These are phyloP conservation scores for Nettapus auritus DNA, from an alignment of 2,113 vertebrate species.

Conservation along the genomic window DNA sequence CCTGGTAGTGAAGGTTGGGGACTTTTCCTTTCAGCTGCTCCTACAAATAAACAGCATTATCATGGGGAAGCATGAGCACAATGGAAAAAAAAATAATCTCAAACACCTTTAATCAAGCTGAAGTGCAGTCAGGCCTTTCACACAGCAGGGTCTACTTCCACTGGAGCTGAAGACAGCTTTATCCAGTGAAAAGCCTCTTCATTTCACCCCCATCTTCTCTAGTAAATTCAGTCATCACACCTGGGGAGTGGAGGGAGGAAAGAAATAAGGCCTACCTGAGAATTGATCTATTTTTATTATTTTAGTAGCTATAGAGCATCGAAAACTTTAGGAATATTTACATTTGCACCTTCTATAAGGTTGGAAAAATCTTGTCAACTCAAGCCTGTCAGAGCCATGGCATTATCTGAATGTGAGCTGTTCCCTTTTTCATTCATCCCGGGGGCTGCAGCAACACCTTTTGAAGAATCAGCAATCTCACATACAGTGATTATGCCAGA, in stretches of 20 bases:
- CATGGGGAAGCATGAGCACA: not conserved
- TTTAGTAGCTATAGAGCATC: not conserved
- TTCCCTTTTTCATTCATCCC: not conserved
- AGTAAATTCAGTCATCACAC: not conserved
- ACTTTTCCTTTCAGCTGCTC: not conserved
- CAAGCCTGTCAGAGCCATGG: not conserved
- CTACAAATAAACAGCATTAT: not conserved
- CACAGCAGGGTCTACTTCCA: not conserved
- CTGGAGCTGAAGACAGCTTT: not conserved
- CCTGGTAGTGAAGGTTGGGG: not conserved
- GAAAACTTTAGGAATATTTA: not conserved
- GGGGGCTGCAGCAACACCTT: not conserved
- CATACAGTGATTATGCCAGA: fast-evolving
- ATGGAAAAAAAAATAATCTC: not conserved
- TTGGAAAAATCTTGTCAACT: not conserved
- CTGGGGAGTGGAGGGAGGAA: not conserved
- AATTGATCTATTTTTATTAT: not conserved
- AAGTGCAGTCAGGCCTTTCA: not conserved
- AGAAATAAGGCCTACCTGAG: not conserved
- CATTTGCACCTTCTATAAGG: not conserved
- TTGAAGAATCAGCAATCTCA: not conserved
- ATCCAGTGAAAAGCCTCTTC: not conserved
- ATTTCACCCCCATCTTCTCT: not conserved
- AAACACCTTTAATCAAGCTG: not conserved
- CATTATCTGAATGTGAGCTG: not conserved